phyloP scores from a whole-genome alignment of 2,888 invertebrate species.

The Zeuzera pyrina region DNA sequence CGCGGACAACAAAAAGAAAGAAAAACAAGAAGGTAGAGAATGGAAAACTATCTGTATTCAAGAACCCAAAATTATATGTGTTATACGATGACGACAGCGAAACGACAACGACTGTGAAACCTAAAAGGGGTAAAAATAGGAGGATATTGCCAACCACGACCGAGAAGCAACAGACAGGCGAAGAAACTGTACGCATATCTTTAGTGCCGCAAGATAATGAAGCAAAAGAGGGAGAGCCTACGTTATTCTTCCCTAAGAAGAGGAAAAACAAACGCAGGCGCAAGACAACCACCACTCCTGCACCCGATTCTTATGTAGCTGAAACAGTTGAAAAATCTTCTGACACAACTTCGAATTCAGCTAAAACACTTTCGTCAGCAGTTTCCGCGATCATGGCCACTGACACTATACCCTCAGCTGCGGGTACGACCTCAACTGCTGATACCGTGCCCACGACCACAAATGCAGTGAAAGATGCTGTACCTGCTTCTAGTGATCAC shows the following conservation, averaged over 20 bases:
- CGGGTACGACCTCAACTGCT: conserved; percentile 15
- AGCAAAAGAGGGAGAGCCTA: conserved; percentile 40
- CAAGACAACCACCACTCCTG: conserved; percentile 17
- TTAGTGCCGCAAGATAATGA: conserved; percentile 37
- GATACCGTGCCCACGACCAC: conserved; percentile 21
- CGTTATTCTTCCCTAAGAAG: conserved; percentile 48
- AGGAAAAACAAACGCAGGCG: conserved; percentile 32
- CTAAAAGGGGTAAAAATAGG: conserved; percentile 7
- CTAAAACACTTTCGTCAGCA: conserved; percentile 5
- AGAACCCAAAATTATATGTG: conserved; percentile 43
- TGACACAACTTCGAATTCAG: background rate
- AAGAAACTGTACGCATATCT: conserved; percentile 40
- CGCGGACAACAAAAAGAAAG: conserved; percentile 12
- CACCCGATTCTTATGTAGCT: conserved; percentile 24
- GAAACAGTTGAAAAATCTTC: conserved; percentile 20
- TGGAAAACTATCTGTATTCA: conserved; percentile 51
- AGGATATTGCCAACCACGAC: conserved; percentile 7
- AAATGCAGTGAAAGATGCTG: conserved; percentile 30
- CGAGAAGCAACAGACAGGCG: conserved; percentile 12
- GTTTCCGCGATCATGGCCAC: conserved; percentile 14
- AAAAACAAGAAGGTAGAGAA: conserved; percentile 22
- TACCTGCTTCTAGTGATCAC: conserved; percentile 41
- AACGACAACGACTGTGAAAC: conserved; percentile 7
- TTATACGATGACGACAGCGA: conserved; percentile 28
- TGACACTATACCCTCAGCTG: conserved; percentile 15